A percentile compares a stretch with the other conserved stretches of the same genome.
These are phyloP conservation scores for Stenotaenia linearis DNA, from an alignment of 2,888 invertebrate species.

Conservation along the genomic window DNA sequence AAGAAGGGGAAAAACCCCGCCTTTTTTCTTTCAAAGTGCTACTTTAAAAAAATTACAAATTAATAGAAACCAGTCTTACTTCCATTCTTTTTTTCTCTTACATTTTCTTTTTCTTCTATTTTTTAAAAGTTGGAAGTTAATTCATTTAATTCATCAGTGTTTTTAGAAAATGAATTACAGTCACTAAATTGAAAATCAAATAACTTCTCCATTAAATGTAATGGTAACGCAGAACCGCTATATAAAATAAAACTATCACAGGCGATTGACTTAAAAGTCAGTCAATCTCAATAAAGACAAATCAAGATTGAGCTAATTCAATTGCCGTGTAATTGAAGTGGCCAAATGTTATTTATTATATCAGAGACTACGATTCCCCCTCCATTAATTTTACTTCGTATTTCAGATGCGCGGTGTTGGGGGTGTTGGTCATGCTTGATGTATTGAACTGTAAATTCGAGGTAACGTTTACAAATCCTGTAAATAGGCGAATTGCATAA, in stretches of 20 bases:
- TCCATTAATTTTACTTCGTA: not conserved
- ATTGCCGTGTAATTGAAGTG: not conserved
- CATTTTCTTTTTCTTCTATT: too few relatives aligned
- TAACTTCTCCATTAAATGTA: too few relatives aligned
- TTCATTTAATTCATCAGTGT: too few relatives aligned
- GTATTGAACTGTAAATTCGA: too few relatives aligned
- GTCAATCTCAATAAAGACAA: not conserved
- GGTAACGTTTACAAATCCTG: too few relatives aligned
- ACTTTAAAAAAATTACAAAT: not conserved
- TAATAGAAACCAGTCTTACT: not conserved
- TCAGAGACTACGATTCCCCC: not conserved
- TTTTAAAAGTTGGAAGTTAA: too few relatives aligned
- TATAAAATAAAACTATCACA: not conserved
- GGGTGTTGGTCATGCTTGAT: too few relatives aligned
- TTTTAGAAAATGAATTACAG: too few relatives aligned
- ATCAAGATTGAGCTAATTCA: not conserved
- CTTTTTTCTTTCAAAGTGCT: not conserved
- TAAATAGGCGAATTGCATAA: too few relatives aligned
- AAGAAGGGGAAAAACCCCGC: not conserved
- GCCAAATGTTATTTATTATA: not conserved
- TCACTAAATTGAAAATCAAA: too few relatives aligned
- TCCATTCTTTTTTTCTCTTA: too few relatives aligned
- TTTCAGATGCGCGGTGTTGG: not conserved
- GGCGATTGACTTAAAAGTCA: not conserved
- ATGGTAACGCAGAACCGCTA: too few relatives aligned